Evolutionary conservation across 2,888 invertebrate genomes (phyloP).

Genomic region (Polietes domitor): DNA sequence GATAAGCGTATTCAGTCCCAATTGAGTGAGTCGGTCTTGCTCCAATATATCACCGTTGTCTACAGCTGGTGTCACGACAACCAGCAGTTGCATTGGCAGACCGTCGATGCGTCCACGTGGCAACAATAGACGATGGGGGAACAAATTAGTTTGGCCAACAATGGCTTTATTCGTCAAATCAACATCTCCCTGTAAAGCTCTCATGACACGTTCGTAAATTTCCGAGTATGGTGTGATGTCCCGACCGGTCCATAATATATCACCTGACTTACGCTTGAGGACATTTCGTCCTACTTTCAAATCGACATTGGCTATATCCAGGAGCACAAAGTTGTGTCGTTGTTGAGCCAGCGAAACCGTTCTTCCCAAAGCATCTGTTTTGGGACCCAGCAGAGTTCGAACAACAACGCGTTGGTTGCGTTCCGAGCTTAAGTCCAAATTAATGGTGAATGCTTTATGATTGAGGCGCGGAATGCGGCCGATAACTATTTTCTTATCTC

Average conservation of each 20-base stretch:
- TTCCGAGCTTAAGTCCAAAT: slow-evolving; percentile 84
- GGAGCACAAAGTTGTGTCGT: slow-evolving; percentile 84
- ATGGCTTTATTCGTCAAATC: slow-evolving; percentile 76
- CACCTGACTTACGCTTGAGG: slow-evolving; percentile 72
- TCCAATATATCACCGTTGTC: not conserved
- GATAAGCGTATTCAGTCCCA: slow-evolving; percentile 50
- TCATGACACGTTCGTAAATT: slow-evolving; percentile 81
- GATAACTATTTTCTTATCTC: not conserved
- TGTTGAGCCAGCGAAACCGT: slow-evolving; percentile 72
- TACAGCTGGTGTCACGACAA: slow-evolving; percentile 82
- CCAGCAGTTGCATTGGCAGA: slow-evolving; percentile 84
- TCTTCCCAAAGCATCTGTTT: slow-evolving; percentile 72
- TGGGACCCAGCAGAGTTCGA: slow-evolving; percentile 86
- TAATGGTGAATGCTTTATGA: slow-evolving; percentile 85
- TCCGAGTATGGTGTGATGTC: slow-evolving; percentile 82
- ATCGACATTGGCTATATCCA: slow-evolving; percentile 84
- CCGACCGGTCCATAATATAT: slow-evolving; percentile 80
- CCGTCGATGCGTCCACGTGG: slow-evolving; percentile 85
- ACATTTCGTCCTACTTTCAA: slow-evolving; percentile 82
- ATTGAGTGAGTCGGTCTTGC: not conserved
- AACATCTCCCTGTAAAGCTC: slow-evolving; percentile 80
- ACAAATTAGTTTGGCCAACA: slow-evolving; percentile 74
- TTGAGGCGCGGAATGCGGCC: slow-evolving; percentile 83
- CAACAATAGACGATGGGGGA: slow-evolving; percentile 84
- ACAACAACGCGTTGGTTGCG: slow-evolving; percentile 83